Evolutionary conservation across 92 coral and sea anemone genomes (phyloP).

Genomic region (Zoanthus solanderi): DNA sequence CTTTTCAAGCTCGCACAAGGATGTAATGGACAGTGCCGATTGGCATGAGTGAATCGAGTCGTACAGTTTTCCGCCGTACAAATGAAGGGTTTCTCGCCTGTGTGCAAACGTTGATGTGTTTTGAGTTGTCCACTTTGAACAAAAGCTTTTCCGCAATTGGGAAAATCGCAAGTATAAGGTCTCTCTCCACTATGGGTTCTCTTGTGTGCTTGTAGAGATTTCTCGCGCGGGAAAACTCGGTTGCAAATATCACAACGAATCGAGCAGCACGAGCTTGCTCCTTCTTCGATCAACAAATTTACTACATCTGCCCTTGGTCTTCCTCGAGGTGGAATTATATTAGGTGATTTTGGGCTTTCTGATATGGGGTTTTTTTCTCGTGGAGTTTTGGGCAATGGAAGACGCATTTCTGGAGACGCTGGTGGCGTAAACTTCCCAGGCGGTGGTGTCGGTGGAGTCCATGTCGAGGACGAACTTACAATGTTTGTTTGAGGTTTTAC

Average conservation of each 20-base stretch:
- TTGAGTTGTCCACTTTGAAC: constrained; percentile 99
- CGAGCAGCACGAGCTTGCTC: constrained; percentile 92
- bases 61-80: constrained; percentile 88
- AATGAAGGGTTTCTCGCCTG: constrained; percentile 97
- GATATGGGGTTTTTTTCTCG: constrained; percentile 52
- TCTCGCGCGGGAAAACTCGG: constrained; percentile 99
- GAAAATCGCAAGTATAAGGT: constrained; percentile 97
- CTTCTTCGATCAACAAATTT: constrained; percentile 90
- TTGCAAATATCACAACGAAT: constrained; percentile 98
- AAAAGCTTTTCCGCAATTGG: constrained; percentile 98
- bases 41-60: constrained; percentile 97
- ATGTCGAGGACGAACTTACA: constrained; percentile 84
- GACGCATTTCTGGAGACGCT: constrained; percentile 65
- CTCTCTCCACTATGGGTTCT: constrained; percentile 99
- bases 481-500: constrained; percentile 66
- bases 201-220: constrained; percentile 99
- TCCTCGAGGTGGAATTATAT: constrained; percentile 88
- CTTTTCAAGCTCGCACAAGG: constrained; percentile 91
- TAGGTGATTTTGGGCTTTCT: constrained; percentile 79
- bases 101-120: constrained; percentile 96
- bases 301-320: constrained; percentile 97
- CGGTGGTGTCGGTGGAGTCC: constrained; percentile 95
- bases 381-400: constrained; percentile 74
- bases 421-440: constrained; percentile 84
- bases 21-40: constrained; percentile 96